Percentiles rank a stretch among this genome's conserved stretches.
These are phyloP conservation scores for Hypomecis punctinalis DNA, from an alignment of 2,888 invertebrate species.

Conservation along the genomic window DNA sequence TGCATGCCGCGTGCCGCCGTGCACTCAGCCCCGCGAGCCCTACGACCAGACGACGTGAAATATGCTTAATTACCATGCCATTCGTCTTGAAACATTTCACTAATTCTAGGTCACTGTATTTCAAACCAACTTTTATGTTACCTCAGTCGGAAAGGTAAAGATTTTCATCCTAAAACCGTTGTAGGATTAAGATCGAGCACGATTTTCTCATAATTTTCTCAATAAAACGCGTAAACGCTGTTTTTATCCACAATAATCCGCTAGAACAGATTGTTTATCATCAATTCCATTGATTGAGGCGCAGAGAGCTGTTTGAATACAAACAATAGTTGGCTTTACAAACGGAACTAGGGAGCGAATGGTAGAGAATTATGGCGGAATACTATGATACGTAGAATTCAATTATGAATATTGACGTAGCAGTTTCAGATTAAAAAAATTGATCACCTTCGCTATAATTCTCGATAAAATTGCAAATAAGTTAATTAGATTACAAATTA, in stretches of 20 bases:
- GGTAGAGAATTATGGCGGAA: neutral
- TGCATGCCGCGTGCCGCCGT: conserved; percentile 33
- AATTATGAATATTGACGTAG: too few relatives aligned
- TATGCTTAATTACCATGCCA: conserved; percentile 13
- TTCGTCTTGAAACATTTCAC: conserved; percentile 5
- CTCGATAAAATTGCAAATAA: too few relatives aligned
- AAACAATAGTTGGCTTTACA: conserved; percentile 9
- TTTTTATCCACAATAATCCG: conserved; percentile 15
- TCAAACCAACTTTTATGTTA: neutral
- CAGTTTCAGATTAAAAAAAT: too few relatives aligned
- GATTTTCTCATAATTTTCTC: conserved; percentile 8
- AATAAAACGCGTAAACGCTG: conserved; percentile 8
- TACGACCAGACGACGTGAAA: conserved; percentile 19
- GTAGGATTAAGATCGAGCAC: neutral
- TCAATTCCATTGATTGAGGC: conserved; percentile 6
- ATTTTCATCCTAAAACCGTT: neutral
- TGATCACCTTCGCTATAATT: too few relatives aligned
- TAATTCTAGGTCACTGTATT: conserved; percentile 21
- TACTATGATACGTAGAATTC: too few relatives aligned
- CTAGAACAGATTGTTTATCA: conserved; percentile 16
- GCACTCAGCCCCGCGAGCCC: conserved; percentile 9
- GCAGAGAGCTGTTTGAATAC: conserved; percentile 20
- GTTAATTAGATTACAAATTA: too few relatives aligned
- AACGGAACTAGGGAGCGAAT: neutral
- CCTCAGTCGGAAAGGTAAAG: neutral